Conservation (phyloP, 2,888 invertebrate species). For the Byasa hedistus region DNA sequence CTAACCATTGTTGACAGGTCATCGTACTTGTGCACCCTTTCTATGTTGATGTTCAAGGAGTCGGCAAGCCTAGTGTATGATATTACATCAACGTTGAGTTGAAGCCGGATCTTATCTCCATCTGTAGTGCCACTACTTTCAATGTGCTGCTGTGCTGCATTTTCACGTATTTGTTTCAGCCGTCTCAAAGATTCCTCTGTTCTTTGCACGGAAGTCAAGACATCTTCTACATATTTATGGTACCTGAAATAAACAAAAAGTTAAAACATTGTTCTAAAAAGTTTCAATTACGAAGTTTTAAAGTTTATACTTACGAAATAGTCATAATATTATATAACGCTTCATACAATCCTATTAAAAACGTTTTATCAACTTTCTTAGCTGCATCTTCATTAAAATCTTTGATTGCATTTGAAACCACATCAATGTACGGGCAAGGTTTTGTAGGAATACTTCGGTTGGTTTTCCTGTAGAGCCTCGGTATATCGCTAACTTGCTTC, state of each 20-base stretch:
- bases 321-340: constrained; percentile 75
- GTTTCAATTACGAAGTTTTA: background rate
- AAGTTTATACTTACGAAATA: constrained; percentile 72
- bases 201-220: constrained; percentile 94
- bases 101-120: constrained; percentile 96
- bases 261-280: constrained; percentile 2
- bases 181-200: constrained; percentile 96
- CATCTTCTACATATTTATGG: constrained; percentile 88
- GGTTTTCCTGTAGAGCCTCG: constrained; percentile 93
- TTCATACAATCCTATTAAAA: constrained; percentile 58
- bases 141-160: constrained; percentile 62
- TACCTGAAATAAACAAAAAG: constrained; percentile 69
- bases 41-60: constrained; percentile 75
- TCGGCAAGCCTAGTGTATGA: constrained; percentile 84
- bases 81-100: constrained; percentile 91
- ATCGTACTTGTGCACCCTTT: constrained; percentile 79
- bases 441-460: constrained; percentile 92
- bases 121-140: constrained; percentile 85
- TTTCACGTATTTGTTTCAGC: constrained; percentile 90
- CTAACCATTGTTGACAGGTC: constrained; percentile 82
- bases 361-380: constrained; percentile 55
- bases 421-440: constrained; percentile 88
- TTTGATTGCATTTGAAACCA: constrained; percentile 80
- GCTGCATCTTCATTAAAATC: constrained; percentile 79
- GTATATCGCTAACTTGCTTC: constrained; percentile 94